Evolutionary conservation across 2,113 vertebrate species (phyloP), one percentile per base, ranked within the genome.

Genomic region (Mungos mungo): DNA sequence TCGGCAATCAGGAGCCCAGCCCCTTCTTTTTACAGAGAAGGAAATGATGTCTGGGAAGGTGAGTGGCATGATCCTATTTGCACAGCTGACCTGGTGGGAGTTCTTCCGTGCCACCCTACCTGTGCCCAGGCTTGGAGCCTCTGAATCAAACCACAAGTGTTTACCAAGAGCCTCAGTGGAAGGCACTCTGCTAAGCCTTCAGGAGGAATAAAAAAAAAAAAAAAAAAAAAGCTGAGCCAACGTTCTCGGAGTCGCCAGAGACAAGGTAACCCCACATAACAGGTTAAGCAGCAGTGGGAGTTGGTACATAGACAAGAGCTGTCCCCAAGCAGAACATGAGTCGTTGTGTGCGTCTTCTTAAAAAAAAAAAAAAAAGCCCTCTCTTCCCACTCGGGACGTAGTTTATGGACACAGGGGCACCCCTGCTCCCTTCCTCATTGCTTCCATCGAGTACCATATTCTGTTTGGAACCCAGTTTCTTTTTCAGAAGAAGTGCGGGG

Each of bases 11-110:
- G 11, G 60, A 89, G 96, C 88, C 80, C 93, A 89, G 89, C 69
- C 96, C 79, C 82, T 92, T 89, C 83, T 84, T 83, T 96, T 95
- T 72, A 96, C 79, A 88, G 83, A 85, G 81, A 79, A 96, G 74
- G 65, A 97, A 94, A 92, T 31, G 76, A 57, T 31, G 77, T 65
- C 90, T 35, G 15, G 80, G 41, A 84, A 93, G 77, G 80, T 35
- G 18, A 23, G n/a, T 21, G 25, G 57, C 90, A 60, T 63, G 38
- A 57, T 87, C 19, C 29, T 10, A 0, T 71, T 90, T 94, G 79
- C 90, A 74, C 16, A 9, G 88, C 69, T 57, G 71, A 65, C 69
- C 87, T 8, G 47, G 35, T 3, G 35, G 69, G 93, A 81, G 60
- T 38, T 87, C 60, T 33, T 76, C 38, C 68, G 19, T 2, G 18